Evolutionary conservation across 1,140 invertebrate species (phyloP).

Genomic region (Trypoxylus dichotomus): DNA sequence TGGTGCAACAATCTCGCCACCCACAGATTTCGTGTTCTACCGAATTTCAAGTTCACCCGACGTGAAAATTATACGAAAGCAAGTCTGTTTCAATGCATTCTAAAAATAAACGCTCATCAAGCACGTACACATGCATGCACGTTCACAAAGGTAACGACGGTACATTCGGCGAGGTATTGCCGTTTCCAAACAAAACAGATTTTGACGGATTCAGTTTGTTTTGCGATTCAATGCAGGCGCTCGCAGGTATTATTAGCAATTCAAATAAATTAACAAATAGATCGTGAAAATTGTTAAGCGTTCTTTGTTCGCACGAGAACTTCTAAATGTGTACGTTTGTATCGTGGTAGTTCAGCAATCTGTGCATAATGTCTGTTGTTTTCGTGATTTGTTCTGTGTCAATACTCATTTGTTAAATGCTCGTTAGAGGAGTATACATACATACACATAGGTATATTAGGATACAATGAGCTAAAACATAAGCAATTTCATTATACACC

Average conservation of each 20-base stretch:
- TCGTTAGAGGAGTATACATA: no score
- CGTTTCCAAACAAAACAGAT: constrained; percentile 7
- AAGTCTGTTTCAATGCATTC: neutral
- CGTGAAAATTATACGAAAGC: constrained; percentile 23
- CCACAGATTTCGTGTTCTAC: neutral
- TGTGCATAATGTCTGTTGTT: no score
- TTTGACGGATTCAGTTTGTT: constrained; percentile 4
- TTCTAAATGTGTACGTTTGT: neutral
- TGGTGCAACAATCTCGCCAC: neutral
- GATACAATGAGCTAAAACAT: no score
- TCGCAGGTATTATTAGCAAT: constrained; percentile 18
- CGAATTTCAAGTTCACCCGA: constrained; percentile 16
- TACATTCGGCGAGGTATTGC: neutral
- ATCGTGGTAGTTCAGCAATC: neutral
- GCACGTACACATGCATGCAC: neutral
- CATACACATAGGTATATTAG: no score
- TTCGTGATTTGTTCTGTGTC: no score
- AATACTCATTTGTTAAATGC: no score
- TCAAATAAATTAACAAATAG: constrained; percentile 19
- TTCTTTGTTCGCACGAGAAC: neutral
- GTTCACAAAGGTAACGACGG: neutral
- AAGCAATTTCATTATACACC: no score
- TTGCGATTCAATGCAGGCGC: neutral
- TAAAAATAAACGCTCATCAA: constrained; percentile 15
- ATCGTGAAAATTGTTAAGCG: constrained; percentile 6